Percentiles rank a stretch among this genome's conserved stretches.
phyloP scores from a whole-genome alignment of 2,113 vertebrate genomes.

The Brevimyrus niger region DNA sequence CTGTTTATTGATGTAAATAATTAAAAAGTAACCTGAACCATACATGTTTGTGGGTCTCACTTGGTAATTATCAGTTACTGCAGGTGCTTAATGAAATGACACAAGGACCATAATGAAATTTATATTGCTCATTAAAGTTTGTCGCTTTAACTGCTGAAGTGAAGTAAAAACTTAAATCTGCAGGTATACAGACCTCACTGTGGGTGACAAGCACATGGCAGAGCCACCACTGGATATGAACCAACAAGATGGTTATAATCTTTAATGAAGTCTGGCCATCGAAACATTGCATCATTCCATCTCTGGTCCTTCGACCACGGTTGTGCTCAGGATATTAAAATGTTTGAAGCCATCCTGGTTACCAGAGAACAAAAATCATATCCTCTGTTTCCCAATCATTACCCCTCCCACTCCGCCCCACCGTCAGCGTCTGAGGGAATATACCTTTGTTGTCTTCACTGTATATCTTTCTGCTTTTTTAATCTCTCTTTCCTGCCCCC shows the following conservation, averaged over 20 bases:
- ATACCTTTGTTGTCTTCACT: not conserved
- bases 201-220: not conserved
- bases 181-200: not conserved
- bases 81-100: not conserved
- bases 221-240: not conserved
- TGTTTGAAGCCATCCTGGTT: not conserved
- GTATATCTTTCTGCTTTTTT: not conserved
- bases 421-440: not conserved
- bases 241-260: not conserved
- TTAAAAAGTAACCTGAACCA: not conserved
- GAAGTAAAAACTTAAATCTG: not conserved
- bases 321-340: not conserved
- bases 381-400: not conserved
- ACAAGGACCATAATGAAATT: not conserved
- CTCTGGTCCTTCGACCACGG: not conserved
- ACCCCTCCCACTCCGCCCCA: not conserved
- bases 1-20: not conserved
- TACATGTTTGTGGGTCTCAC: not conserved
- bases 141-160: not conserved
- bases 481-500: not conserved
- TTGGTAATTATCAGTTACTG: not conserved
- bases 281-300: not conserved
- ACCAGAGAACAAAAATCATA: slow-evolving; percentile 3
- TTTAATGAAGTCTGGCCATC: not conserved
- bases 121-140: not conserved